Conservation (phyloP, 2,888 invertebrate genomes). For the Lepeophtheirus nordmannii region DNA sequence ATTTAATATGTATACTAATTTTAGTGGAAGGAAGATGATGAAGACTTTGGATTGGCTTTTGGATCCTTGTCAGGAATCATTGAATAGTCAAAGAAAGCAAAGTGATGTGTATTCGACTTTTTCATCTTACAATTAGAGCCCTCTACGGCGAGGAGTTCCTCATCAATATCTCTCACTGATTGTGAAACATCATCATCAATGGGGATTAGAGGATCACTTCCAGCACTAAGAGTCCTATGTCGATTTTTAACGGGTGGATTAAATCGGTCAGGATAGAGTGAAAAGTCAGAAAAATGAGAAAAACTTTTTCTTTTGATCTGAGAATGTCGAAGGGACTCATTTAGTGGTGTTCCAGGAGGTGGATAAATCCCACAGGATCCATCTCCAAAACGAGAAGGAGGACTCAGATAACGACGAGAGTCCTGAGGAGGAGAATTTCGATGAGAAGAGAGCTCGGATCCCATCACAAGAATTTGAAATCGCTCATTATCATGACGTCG, state of each 20-base stretch:
- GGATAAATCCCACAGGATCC: background rate
- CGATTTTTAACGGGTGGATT: background rate
- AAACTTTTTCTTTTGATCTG: background rate
- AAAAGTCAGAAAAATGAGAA: constrained; percentile 14
- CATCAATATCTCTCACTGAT: background rate
- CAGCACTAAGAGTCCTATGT: background rate
- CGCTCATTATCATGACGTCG: no score
- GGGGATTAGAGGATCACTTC: background rate
- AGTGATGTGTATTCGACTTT: background rate
- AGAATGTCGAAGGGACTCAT: background rate
- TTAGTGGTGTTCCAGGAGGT: background rate
- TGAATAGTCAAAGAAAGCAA: constrained; percentile 14
- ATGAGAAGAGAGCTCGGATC: background rate
- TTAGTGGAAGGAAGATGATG: background rate
- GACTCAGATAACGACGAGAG: background rate
- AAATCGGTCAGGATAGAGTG: constrained; percentile 12
- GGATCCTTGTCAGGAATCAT: constrained; percentile 23
- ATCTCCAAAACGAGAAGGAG: background rate
- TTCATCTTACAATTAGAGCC: background rate
- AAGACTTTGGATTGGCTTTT: background rate
- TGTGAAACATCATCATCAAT: background rate
- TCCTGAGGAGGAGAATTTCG: background rate
- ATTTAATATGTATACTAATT: no score
- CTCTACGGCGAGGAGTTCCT: background rate
- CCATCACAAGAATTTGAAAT: background rate